Conservation (phyloP, 2,888 invertebrate species). For the Allacma fusca region DNA sequence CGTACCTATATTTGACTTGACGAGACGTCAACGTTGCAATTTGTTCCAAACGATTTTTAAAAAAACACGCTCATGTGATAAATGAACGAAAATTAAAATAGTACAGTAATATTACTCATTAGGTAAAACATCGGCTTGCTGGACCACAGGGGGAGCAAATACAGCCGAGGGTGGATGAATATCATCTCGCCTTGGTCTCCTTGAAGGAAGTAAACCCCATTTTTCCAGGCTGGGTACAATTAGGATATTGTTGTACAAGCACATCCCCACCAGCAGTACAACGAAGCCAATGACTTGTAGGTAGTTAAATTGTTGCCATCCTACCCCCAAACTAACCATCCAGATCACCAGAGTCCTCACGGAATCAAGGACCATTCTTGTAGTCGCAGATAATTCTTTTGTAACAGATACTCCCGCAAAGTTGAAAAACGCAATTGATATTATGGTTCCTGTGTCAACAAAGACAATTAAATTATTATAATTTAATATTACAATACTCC, state of each 20-base stretch:
- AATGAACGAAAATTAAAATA: neutral
- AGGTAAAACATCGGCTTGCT: conserved; percentile 27
- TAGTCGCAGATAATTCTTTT: conserved; percentile 91
- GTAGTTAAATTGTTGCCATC: conserved; percentile 83
- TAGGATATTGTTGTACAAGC: conserved; percentile 75
- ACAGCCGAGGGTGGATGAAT: conserved; percentile 53
- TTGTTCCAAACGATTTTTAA: neutral
- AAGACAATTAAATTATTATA: neutral
- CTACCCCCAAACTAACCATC: conserved; percentile 77
- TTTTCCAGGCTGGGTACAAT: conserved; percentile 61
- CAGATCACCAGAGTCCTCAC: conserved; percentile 91
- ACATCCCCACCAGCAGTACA: conserved; percentile 80
- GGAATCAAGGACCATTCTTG: conserved; percentile 87
- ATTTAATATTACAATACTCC: no score
- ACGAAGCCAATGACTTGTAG: conserved; percentile 82
- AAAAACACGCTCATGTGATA: neutral
- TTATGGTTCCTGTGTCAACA: conserved; percentile 71
- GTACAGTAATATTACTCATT: neutral
- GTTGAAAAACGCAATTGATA: conserved; percentile 93
- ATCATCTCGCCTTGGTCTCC: conserved; percentile 47
- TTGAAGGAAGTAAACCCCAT: conserved; percentile 53
- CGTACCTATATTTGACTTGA: no score
- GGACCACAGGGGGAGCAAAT: conserved; percentile 48
- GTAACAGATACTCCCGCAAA: conserved; percentile 91
- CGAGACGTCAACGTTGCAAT: no score